phyloP scores from a whole-genome alignment of 1,140 invertebrate species.

The Platyscapa corneri region DNA sequence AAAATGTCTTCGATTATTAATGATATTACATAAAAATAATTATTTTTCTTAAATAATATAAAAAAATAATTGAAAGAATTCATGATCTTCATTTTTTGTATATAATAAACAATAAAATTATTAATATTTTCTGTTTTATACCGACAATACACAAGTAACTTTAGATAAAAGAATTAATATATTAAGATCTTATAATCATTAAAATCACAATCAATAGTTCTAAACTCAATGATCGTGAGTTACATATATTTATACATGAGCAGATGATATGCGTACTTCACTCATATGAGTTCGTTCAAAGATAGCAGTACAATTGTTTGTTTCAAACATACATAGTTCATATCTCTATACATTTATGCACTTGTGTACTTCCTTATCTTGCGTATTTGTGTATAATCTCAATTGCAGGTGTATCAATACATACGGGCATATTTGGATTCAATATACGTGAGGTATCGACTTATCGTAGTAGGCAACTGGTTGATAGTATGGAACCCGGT shows the following conservation, averaged over 20 bases:
- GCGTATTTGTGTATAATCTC: neutral
- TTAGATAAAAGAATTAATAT: neutral
- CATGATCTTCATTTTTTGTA: no score
- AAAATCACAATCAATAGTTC: neutral
- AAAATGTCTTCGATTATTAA: no score
- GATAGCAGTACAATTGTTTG: neutral
- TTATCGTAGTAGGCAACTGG: slow-evolving; percentile 61
- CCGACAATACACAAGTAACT: neutral
- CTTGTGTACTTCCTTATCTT: neutral
- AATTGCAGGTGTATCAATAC: neutral
- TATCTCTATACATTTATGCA: neutral
- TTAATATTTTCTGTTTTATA: no score
- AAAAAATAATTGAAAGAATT: no score
- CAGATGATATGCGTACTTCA: neutral
- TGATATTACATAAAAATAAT: no score
- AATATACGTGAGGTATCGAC: slow-evolving; percentile 46
- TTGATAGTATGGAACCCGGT: slow-evolving; percentile 62
- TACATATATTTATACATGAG: neutral
- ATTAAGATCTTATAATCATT: neutral
- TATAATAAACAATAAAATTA: no score
- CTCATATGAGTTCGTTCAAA: neutral
- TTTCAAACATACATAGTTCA: neutral
- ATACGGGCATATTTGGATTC: neutral
- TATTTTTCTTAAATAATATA: no score
- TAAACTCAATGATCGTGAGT: neutral